Conservation (phyloP, 2,797 vertebrate genomes). For the Dipus sagitta region DNA sequence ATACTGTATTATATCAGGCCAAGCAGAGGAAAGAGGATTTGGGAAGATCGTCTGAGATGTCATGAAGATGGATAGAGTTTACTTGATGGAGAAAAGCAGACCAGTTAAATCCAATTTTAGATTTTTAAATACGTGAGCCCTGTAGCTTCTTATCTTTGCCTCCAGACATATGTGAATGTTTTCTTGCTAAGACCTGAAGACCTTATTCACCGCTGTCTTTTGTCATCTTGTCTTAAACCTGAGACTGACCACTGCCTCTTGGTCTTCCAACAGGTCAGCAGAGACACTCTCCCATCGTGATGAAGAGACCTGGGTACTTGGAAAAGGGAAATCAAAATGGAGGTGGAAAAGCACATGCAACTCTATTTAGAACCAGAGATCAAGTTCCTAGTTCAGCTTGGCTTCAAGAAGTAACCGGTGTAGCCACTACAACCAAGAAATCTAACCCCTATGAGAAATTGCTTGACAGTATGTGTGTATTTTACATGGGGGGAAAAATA, state of each 20-base stretch:
- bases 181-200: constrained; percentile 48
- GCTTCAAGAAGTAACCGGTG: background rate
- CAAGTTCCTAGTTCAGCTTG: background rate
- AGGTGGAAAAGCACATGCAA: background rate
- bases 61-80: constrained; percentile 74
- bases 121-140: constrained; percentile 70
- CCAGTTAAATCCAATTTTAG: constrained; percentile 59
- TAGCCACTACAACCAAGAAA: background rate
- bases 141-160: constrained; percentile 70
- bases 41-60: constrained; percentile 64
- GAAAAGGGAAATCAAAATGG: background rate
- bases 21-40: constrained; percentile 70
- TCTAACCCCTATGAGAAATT: background rate
- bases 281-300: background rate
- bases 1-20: constrained; percentile 69
- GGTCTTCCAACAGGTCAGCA: background rate
- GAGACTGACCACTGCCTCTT: background rate
- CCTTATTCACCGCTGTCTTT: constrained; percentile 58
- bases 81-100: constrained; percentile 71
- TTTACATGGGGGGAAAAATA: background rate
- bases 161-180: constrained; percentile 53
- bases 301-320: background rate
- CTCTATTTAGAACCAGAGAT: constrained; percentile 19
- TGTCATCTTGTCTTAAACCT: constrained; percentile 56
- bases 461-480: background rate